Conservation (phyloP, 2,113 vertebrate genomes). For the Trachemys scripta region DNA sequence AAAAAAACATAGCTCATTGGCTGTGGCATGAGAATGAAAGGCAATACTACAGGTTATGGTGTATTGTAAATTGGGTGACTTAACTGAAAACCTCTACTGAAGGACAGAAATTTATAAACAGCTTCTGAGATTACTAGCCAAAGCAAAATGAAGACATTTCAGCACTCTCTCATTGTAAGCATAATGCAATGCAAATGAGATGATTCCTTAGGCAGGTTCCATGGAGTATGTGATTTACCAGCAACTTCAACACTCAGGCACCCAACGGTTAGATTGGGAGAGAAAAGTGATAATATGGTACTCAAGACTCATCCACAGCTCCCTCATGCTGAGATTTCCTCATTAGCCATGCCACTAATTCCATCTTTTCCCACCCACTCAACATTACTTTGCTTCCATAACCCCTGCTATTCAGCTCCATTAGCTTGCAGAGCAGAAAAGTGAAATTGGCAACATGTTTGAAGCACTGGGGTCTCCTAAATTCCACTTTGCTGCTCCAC, state of each 20-base stretch:
- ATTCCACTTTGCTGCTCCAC: neutral
- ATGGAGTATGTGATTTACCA: neutral
- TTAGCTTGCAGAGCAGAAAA: neutral
- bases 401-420: neutral
- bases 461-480: neutral
- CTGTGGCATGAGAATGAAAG: neutral
- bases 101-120: neutral
- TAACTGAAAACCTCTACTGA: neutral
- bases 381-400: neutral
- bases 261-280: neutral
- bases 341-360: neutral
- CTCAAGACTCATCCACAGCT: neutral
- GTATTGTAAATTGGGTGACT: neutral
- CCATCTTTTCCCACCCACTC: neutral
- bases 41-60: neutral
- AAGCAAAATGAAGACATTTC: constrained; percentile 21
- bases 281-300: neutral
- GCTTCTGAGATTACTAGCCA: neutral
- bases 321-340: accelerated
- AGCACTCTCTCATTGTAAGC: constrained; percentile 32
- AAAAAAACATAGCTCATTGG: constrained; percentile 18
- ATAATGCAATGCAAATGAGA: constrained; percentile 2
- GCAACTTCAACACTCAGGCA: accelerated
- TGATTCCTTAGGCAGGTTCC: neutral
- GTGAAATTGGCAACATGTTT: accelerated